Evolutionary conservation across 1,140 invertebrate species (phyloP), one percentile per base, ranked within the genome.

Genomic region (Nasonia giraulti): DNA sequence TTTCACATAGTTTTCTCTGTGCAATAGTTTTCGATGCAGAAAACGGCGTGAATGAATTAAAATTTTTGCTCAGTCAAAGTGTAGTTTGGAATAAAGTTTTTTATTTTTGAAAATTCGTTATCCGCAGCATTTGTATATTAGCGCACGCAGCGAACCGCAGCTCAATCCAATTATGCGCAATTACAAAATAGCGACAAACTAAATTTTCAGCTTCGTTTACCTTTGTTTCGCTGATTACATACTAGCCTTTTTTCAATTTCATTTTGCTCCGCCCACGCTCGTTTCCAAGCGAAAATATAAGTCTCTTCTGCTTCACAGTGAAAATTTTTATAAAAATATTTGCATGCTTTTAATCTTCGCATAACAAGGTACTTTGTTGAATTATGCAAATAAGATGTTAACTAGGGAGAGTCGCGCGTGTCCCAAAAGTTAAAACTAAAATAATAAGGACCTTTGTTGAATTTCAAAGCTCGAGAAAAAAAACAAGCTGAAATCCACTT

Each of bases 141-240:
- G 73, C 73, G 73, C 73, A 85, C 73, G 78, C 73, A 81, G 73
- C 69, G 37, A 81, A 23, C 23, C 73, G 50, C 69, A 80, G 69
- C 69, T 83, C 76, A 76, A 76, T 55, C 37, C 27, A 68, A 76
- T 85, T 80, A 33, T 40, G 73, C 66, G 73, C 73, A 50, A 76
- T 77, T 69, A 80, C 17, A 2, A 40, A n/a, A 50, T 50, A 69
- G 74, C 27, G 6, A 71, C 0, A 71, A 68, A 84, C 23, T 33
- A 69, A 37, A 55, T 33, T 73, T 44, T 40, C 62, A 66, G 68
- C 47, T 80, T 84, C 44, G 12, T 80, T 20, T 80, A 33, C 62
- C 1, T 74, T 74, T 40, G 12, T 79, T 77, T 62, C 62, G 71
- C 23, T 62, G 31, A 31, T n/a, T 31, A 37, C 5, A 37, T 5